Evolutionary conservation across 2,113 vertebrate genomes (phyloP).

Genomic region (Syrmaticus mikado): DNA sequence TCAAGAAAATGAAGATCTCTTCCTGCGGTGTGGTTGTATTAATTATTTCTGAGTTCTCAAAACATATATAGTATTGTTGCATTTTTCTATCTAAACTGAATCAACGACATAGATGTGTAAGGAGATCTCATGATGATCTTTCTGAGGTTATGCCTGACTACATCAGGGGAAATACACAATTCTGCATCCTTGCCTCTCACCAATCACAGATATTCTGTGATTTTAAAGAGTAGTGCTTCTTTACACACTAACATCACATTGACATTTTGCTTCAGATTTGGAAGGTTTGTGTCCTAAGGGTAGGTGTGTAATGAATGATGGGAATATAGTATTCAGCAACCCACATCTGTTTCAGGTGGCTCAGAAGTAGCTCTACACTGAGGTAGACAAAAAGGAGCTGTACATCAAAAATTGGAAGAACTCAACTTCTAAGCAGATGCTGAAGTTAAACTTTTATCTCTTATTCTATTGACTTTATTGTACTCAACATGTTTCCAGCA

Average conservation of each 20-base stretch:
- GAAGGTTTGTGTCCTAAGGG: background rate
- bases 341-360: background rate
- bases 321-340: background rate
- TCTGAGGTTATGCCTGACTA: background rate
- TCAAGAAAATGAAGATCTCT: background rate
- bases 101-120: too few species aligned
- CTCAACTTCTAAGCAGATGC: background rate
- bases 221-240: background rate
- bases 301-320: background rate
- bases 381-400: background rate
- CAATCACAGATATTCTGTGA: background rate
- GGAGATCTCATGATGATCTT: background rate
- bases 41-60: too few species aligned
- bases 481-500: fast-evolving
- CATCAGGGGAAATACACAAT: background rate
- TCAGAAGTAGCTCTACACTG: background rate
- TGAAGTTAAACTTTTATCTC: background rate
- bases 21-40: too few species aligned
- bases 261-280: background rate
- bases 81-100: too few species aligned
- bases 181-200: background rate
- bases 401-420: background rate
- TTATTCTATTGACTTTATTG: background rate
- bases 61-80: too few species aligned
- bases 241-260: background rate